phyloP scores from a whole-genome alignment of 2,113 vertebrate genomes.

The Myxocyprinus asiaticus region DNA sequence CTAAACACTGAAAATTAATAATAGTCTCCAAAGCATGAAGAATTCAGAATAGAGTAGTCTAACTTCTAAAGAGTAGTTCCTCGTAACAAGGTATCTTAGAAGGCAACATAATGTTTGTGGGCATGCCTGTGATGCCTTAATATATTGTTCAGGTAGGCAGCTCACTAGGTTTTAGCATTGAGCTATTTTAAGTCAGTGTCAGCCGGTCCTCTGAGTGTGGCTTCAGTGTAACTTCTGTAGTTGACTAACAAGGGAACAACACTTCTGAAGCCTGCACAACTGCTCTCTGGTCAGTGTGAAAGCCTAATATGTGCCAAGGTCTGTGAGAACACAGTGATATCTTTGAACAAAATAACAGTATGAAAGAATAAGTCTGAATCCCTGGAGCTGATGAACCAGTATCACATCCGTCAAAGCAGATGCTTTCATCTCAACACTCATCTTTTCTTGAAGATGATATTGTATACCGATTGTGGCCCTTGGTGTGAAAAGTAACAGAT shows the following conservation, averaged over 20 bases:
- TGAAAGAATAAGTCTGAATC: slow-evolving; percentile 7
- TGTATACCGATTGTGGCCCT: slow-evolving; percentile 8
- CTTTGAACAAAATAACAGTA: slow-evolving; percentile 27
- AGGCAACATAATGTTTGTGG: no score
- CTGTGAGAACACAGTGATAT: slow-evolving; percentile 3
- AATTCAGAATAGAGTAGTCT: no score
- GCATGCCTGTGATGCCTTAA: no score
- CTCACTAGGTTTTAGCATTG: no score
- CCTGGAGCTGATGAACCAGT: not conserved
- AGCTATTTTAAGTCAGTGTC: no score
- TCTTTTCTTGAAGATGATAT: slow-evolving; percentile 16
- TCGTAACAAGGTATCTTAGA: no score
- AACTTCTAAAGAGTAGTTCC: no score
- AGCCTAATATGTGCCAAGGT: not conserved
- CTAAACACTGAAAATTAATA: no score
- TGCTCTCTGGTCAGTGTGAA: slow-evolving; percentile 1
- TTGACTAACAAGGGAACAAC: not conserved
- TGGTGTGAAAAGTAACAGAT: slow-evolving; percentile 16
- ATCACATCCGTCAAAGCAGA: slow-evolving; percentile 22
- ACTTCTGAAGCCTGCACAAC: slow-evolving; percentile 3
- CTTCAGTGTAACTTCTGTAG: no score
- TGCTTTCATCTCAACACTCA: slow-evolving; percentile 25
- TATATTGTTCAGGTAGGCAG: no score
- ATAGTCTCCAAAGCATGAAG: no score
- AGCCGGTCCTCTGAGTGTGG: no score